A percentile compares a stretch with the other conserved stretches of the same genome.
Evolutionary conservation across 2,888 invertebrate genomes (phyloP).

Genomic region (Drosophila monieri): DNA sequence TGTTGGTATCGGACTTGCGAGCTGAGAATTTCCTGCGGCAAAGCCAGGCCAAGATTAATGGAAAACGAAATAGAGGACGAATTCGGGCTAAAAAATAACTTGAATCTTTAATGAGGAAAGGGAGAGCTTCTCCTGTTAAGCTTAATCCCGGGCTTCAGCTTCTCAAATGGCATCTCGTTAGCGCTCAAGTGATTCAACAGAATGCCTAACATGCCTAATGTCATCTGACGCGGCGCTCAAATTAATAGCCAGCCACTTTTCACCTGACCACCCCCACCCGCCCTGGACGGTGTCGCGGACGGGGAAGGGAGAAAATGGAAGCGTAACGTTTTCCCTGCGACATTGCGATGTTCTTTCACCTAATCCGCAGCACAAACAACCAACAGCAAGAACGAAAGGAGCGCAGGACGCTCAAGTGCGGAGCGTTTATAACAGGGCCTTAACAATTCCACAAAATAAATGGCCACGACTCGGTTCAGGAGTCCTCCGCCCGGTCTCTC

Average conservation of each 20-base stretch:
- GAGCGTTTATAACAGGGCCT: slow-evolving; percentile 67
- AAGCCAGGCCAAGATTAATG: slow-evolving; percentile 37
- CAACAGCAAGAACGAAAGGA: slow-evolving; percentile 15
- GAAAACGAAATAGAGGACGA: slow-evolving; percentile 23
- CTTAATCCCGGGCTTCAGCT: slow-evolving; percentile 51
- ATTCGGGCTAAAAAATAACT: slow-evolving; percentile 30
- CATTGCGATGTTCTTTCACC: slow-evolving; percentile 56
- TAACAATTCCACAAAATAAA: slow-evolving; percentile 72
- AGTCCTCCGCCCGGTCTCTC: slow-evolving; percentile 22
- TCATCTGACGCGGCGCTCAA: slow-evolving; percentile 74
- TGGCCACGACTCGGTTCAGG: slow-evolving; percentile 48
- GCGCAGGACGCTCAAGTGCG: slow-evolving; percentile 66
- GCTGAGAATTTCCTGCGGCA: slow-evolving; percentile 43
- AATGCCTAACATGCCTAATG: slow-evolving; percentile 78
- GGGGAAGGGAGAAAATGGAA: slow-evolving; percentile 61
- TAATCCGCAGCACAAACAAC: slow-evolving; percentile 57
- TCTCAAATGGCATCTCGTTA: slow-evolving; percentile 76
- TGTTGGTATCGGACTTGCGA: slow-evolving; percentile 25
- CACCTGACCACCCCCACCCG: slow-evolving; percentile 62
- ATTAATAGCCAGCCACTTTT: slow-evolving; percentile 76
- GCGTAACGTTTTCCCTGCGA: slow-evolving; percentile 60
- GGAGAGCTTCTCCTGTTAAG: slow-evolving; percentile 1
- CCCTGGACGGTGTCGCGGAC: not conserved
- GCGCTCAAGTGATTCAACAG: slow-evolving; percentile 76
- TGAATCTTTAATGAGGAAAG: slow-evolving; percentile 32